Conservation (phyloP, 1,140 invertebrate species). For the Melitaea cinxia region DNA sequence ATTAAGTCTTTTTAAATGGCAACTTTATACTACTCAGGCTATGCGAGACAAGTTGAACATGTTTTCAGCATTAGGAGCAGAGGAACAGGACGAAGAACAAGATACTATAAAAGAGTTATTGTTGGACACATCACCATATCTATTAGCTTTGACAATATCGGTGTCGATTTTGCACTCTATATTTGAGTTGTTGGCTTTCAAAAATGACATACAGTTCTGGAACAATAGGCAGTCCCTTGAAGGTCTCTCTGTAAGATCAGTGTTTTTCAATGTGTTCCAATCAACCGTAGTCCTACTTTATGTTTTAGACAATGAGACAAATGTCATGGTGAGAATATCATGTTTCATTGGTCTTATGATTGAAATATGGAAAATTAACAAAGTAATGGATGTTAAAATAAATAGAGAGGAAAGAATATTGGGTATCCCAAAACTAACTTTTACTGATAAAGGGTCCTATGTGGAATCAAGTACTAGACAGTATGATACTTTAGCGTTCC, state of each 20-base stretch:
- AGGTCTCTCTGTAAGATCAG: constrained; percentile 97
- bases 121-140: constrained; percentile 97
- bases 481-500: constrained; percentile 98
- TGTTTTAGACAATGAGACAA: constrained; percentile 99
- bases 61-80: constrained; percentile 83
- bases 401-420: constrained; percentile 88
- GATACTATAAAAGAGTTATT: constrained; percentile 98
- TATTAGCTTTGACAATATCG: constrained; percentile 94
- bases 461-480: constrained; percentile 96
- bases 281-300: constrained; percentile 97
- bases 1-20: constrained; percentile 98
- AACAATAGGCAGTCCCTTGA: constrained; percentile 98
- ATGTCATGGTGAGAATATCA: constrained; percentile 96
- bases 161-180: constrained; percentile 98
- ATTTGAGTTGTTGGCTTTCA: constrained; percentile 99
- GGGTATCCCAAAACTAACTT: constrained; percentile 91
- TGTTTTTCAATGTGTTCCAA: constrained; percentile 99
- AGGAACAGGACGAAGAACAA: constrained; percentile 95
- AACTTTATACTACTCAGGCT: constrained; percentile 97
- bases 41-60: constrained; percentile 91
- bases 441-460: constrained; percentile 98
- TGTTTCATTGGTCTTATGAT: constrained; percentile 97
- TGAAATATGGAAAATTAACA: constrained; percentile 99
- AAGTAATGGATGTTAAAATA: constrained; percentile 94
- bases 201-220: constrained; percentile 99